phyloP scores from a whole-genome alignment of 2,888 invertebrate genomes.

The Acanthosepion lycidas region DNA sequence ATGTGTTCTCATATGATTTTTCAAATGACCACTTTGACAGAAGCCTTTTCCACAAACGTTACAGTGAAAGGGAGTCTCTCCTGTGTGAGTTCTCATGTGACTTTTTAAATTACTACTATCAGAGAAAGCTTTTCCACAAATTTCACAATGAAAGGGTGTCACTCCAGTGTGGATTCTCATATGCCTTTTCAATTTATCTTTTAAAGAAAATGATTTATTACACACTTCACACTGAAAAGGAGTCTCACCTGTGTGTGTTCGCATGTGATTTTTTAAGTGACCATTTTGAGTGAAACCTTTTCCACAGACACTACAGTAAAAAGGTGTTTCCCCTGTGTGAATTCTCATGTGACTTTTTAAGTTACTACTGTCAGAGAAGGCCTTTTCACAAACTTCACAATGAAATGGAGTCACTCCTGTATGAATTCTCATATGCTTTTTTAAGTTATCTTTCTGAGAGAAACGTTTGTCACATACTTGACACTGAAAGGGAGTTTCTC shows the following conservation, averaged over 20 bases:
- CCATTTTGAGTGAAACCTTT: not conserved
- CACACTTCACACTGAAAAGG: not conserved
- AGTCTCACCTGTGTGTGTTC: not conserved
- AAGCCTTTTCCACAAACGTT: no score
- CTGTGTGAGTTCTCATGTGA: no score
- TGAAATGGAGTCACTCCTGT: not conserved
- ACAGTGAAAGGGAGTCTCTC: no score
- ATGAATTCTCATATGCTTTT: slow-evolving; percentile 36
- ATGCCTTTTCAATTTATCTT: slow-evolving; percentile 8
- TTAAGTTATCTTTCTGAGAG: not conserved
- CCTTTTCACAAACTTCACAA: not conserved
- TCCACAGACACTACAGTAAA: not conserved
- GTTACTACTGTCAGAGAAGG: not conserved
- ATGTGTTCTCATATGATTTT: not conserved
- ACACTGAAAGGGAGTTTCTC: not conserved
- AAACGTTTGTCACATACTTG: slow-evolving; percentile 40
- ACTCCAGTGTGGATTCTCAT: slow-evolving; percentile 34
- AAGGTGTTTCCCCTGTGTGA: not conserved
- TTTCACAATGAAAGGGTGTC: not conserved
- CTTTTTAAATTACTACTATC: no score
- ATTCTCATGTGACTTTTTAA: not conserved
- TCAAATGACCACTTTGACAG: not conserved
- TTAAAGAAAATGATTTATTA: slow-evolving; percentile 8
- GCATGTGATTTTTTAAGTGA: not conserved
- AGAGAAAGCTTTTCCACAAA: no score